Base-by-base conservation (phyloP, 2,113 vertebrate species). In the Paralichthys olivaceus region DNA sequence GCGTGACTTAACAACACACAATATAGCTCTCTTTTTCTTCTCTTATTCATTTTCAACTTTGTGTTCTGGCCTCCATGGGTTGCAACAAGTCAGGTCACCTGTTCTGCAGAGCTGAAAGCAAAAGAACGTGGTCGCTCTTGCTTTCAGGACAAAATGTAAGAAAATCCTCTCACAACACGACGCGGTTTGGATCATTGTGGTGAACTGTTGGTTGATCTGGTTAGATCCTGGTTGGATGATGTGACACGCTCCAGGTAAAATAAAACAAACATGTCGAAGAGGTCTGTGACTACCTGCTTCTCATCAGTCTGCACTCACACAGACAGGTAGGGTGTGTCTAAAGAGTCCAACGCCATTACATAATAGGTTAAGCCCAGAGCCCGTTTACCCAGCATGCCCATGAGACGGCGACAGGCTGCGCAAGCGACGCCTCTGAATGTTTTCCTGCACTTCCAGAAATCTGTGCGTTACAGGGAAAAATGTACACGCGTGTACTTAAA, bases 311-410 rank as follows among this genome's bases (percentile, higher is more conserved):
- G 8, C 69, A 75, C 58, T 75, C 45, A 54, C 49, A 43, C 3
- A 22, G 67, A 79, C 74, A 75, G 70, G 71, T 34, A 63, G 78
- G 84, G 86, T 49, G 89, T 83, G 84, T 76, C 72, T 55, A 2
- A 26, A 61, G 22, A 71, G 22, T 75, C 70, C 80, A 84, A 45
- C 32, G 22, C 26, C n/a, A 34, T 84, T 75, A 49, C 71, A 8
- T 65, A 87, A 79, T 71, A 13, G 25, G 58, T 68, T 54, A 43
- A 66, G 26, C 1, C 55, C 22, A 25, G 20, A 56, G 40, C 61
- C 51, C 69, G 37, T 62, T 19, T 13, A 57, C n/a, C 29, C 22
- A n/a, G 57, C 25, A 22, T 54, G 32, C 5, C 14, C 19, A 22
- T 23, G 29, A 40, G 15, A 64, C 15, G 61, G 51, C 28, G 64